Evolutionary conservation across 2,797 vertebrate species (phyloP).

Genomic region (Macropus fuliginosus): DNA sequence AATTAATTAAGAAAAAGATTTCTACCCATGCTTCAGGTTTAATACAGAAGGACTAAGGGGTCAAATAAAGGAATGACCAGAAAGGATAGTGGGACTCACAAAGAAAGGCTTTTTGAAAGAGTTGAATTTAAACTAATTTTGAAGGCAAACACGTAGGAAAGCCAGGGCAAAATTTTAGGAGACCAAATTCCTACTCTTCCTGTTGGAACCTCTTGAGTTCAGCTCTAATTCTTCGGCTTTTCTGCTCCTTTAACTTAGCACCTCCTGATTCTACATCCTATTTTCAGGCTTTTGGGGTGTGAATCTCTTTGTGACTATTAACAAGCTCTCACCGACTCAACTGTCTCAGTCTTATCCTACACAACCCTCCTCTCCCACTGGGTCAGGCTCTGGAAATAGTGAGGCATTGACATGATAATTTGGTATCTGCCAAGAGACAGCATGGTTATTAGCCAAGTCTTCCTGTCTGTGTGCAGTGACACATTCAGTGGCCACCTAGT

Average conservation of each 20-base stretch:
- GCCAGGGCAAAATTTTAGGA: background rate
- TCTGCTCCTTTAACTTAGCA: background rate
- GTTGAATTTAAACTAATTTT: background rate
- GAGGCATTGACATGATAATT: background rate
- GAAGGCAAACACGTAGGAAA: background rate
- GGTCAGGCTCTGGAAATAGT: background rate
- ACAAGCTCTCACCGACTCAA: background rate
- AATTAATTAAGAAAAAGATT: background rate
- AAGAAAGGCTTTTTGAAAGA: background rate
- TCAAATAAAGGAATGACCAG: background rate
- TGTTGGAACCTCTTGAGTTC: background rate
- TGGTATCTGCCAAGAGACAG: background rate
- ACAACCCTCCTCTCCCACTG: background rate
- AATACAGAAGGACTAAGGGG: background rate
- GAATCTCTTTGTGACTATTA: background rate
- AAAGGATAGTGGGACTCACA: background rate
- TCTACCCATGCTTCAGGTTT: background rate
- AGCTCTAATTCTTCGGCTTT: background rate
- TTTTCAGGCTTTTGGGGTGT: background rate
- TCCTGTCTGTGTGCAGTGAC: background rate
- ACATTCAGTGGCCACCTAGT: background rate
- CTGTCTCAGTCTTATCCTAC: background rate
- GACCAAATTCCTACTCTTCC: background rate
- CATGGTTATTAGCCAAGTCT: background rate
- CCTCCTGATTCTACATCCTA: background rate